A percentile compares a stretch with the other conserved stretches of the same genome.
Evolutionary conservation across 2,888 invertebrate species (phyloP).

Genomic region (Yponomeuta plumbellus): DNA sequence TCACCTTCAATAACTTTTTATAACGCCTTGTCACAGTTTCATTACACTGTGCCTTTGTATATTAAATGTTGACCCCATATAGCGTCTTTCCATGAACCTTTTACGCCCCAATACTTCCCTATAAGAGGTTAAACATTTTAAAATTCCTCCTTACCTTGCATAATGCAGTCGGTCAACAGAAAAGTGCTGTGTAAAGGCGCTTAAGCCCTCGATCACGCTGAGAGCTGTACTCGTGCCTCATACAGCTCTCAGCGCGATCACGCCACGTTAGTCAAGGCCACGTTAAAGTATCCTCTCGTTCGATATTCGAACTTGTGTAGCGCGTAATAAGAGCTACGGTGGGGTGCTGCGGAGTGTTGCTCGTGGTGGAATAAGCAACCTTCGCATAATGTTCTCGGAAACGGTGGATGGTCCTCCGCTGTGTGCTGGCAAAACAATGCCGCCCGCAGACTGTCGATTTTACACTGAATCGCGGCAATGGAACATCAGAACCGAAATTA

Average conservation of each 20-base stretch:
- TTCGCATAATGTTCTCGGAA: neutral
- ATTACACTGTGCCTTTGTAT: too few relatives aligned
- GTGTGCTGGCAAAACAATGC: slow-evolving; percentile 13
- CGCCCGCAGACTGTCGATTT: neutral
- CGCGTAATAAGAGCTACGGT: neutral
- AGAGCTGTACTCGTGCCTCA: too few relatives aligned
- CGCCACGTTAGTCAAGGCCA: neutral
- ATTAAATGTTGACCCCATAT: neutral
- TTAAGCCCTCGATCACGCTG: too few relatives aligned
- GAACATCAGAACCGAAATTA: neutral
- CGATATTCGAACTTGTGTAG: neutral
- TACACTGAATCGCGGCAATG: neutral
- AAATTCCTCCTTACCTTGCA: neutral
- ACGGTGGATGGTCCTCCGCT: slow-evolving; percentile 4
- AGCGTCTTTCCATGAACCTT: neutral
- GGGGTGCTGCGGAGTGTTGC: neutral
- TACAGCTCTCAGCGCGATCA: neutral
- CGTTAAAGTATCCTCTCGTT: neutral
- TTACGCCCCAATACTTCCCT: neutral
- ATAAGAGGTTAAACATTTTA: neutral
- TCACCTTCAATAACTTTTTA: too few relatives aligned
- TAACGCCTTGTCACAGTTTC: too few relatives aligned
- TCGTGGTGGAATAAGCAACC: neutral
- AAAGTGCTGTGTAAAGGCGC: neutral
- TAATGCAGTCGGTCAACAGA: neutral